phyloP scores from a whole-genome alignment of 2,113 vertebrate genomes.

The Hiodon alosoides region DNA sequence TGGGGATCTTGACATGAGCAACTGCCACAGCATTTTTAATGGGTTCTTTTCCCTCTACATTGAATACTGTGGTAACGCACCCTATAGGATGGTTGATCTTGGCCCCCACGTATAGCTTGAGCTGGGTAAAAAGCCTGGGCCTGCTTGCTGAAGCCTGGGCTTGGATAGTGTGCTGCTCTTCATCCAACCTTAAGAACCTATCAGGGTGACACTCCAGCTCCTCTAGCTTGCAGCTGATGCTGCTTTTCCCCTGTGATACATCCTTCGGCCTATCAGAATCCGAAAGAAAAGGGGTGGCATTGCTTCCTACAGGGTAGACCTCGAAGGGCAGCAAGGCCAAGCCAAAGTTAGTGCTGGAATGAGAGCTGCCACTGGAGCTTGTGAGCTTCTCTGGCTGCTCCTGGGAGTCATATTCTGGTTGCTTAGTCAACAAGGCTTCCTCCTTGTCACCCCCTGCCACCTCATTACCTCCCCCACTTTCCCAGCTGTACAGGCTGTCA shows the following conservation, averaged over 20 bases:
- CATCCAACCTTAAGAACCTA: no score
- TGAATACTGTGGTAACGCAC: conserved; percentile 68
- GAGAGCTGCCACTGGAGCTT: conserved; percentile 65
- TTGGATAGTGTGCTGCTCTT: no score
- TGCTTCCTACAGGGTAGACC: conserved; percentile 34
- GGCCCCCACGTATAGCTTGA: conserved; percentile 64
- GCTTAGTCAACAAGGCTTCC: neutral
- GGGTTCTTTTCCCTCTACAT: conserved; percentile 73
- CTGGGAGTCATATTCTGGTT: conserved; percentile 51
- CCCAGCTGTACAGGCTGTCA: conserved; percentile 80
- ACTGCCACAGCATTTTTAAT: conserved; percentile 64
- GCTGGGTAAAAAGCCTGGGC: conserved; percentile 63
- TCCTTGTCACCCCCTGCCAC: conserved; percentile 44
- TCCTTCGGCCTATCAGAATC: no score
- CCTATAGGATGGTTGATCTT: conserved; percentile 76
- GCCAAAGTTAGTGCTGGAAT: conserved; percentile 56
- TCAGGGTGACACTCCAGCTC: no score
- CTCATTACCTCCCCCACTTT: conserved; percentile 46
- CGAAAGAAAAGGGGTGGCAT: no score
- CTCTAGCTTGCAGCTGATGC: no score
- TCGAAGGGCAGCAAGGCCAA: conserved; percentile 50
- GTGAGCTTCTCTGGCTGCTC: conserved; percentile 74
- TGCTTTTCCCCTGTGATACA: no score
- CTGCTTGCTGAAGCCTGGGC: conserved; percentile 45
- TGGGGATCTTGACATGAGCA: conserved; percentile 56